Evolutionary conservation across 1,140 invertebrate species (phyloP), one percentile per base, ranked within the genome.

Genomic region (Parapsyche elsis): DNA sequence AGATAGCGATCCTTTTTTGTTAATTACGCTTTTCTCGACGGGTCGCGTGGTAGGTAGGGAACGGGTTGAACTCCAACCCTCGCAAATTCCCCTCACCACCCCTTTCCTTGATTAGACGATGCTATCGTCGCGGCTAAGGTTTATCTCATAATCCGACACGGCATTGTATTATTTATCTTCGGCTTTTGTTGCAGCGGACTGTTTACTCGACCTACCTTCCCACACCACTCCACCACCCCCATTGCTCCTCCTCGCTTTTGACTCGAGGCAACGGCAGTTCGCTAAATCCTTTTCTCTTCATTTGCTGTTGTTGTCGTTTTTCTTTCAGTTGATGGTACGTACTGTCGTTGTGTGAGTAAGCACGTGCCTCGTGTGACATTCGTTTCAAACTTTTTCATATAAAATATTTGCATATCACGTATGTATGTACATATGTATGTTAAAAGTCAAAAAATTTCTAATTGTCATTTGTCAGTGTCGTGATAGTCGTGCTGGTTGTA

Each of bases 151-250:
- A 79, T 79, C 80, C 75, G 80, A 78, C 80, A 77, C 44, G 74
- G 75, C 71, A 78, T 81, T 74, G 80, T 78, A 78, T 78, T 81
- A 81, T 81, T 78, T 81, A 74, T 81, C 80, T 73, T 64, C 21
- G 45, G 71, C 79, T 80, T 80, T 80, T 80, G 79, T 80, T 75
- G 78, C 23, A 9, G 26, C n/a, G 23, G 45, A 1, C 64, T 78
- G 74, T 53, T 53, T 53, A 16, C 49, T 53, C 10, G 30, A 38
- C 30, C 30, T 38, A 1, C 30, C 30, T 4, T 38, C 30, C 30
- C 30, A 38, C 30, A 7, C 30, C 30, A 38, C 30, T 7, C n/a
- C n/a, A n/a, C n/a, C n/a, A n/a, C n/a, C n/a, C n/a, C n/a, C n/a
- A n/a, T n/a, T n/a, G n/a, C n/a, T 46, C 12, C 12, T 12, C 12